These are phyloP conservation scores for Thera britannica DNA, from an alignment of 2,888 invertebrate species.

Conservation along the genomic window DNA sequence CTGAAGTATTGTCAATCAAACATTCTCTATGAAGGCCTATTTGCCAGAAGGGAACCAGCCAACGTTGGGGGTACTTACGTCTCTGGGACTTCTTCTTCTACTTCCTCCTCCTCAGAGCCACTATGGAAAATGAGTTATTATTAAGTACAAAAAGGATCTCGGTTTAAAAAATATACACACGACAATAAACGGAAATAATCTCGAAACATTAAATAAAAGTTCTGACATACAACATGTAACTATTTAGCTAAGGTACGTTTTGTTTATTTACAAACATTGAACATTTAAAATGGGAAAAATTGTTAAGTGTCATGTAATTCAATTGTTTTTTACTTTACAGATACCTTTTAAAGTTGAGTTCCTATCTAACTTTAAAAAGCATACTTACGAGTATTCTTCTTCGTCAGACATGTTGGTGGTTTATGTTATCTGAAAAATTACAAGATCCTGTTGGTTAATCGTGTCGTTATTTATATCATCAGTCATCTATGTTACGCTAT, in stretches of 20 bases:
- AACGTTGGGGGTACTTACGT: conserved; percentile 85
- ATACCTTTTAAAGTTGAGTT: conserved; percentile 25
- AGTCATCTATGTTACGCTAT: background rate
- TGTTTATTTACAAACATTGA: conserved; percentile 29
- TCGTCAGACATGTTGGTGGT: conserved; percentile 95
- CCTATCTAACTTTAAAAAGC: conserved; percentile 18
- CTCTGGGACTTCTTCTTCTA: conserved; percentile 91
- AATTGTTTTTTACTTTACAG: conserved; percentile 6
- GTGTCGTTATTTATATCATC: background rate
- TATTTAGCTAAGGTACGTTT: conserved; percentile 4
- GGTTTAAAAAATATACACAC: conserved; percentile 8
- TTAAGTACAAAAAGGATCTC: conserved; percentile 13
- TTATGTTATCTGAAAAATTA: conserved; percentile 75
- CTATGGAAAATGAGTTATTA: conserved; percentile 61
- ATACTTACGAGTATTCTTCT: conserved; percentile 97
- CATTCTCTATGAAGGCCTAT: conserved; percentile 64
- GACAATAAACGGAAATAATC: conserved; percentile 17
- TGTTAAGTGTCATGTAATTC: conserved; percentile 9
- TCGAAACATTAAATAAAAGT: conserved; percentile 4
- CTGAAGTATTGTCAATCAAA: conserved; percentile 75
- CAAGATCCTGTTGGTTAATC: conserved; percentile 19
- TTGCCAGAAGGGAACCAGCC: conserved; percentile 44
- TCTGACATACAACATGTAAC: conserved; percentile 10
- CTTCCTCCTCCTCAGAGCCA: conserved; percentile 90
- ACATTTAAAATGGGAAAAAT: conserved; percentile 17